A percentile compares a stretch with the other conserved stretches of the same genome.
phyloP scores from a whole-genome alignment of 2,113 vertebrate genomes.

The Stomatorhinus ivindoensis region DNA sequence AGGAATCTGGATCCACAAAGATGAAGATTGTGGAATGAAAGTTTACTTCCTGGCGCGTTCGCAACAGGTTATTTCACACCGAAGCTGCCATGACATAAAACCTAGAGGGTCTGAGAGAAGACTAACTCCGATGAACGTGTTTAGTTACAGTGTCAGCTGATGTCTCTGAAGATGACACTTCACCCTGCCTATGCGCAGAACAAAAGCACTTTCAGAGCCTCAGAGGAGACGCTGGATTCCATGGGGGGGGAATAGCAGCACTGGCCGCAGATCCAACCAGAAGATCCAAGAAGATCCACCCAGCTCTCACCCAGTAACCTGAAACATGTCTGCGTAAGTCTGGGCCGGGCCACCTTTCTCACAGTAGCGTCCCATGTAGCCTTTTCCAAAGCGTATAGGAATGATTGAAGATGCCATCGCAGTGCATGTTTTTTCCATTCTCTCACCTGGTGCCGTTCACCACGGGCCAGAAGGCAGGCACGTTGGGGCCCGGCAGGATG shows the following conservation, averaged over 20 bases:
- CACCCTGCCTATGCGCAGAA: neutral
- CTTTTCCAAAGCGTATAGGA: neutral
- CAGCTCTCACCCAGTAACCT: neutral
- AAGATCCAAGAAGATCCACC: neutral
- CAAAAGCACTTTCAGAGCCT: neutral
- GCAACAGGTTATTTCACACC: neutral
- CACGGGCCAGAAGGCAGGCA: slow-evolving; percentile 47
- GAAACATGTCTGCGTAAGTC: neutral
- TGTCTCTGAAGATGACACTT: neutral
- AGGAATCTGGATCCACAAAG: slow-evolving; percentile 59
- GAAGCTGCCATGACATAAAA: neutral
- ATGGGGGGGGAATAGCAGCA: neutral
- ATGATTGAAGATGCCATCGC: neutral
- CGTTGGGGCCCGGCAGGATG: slow-evolving; percentile 65
- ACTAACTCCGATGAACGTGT: neutral
- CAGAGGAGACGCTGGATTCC: neutral
- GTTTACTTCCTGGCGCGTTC: neutral
- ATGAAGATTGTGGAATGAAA: neutral
- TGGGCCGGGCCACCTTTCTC: neutral
- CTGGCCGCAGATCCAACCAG: neutral
- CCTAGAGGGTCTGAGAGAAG: neutral
- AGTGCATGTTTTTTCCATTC: neutral
- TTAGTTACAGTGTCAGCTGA: neutral
- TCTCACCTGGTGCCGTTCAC: slow-evolving; percentile 56
- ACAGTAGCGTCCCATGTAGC: neutral